Evolutionary conservation across 2,113 vertebrate genomes (phyloP), one percentile per base, ranked within the genome.

Genomic region (Lasiurus cinereus): DNA sequence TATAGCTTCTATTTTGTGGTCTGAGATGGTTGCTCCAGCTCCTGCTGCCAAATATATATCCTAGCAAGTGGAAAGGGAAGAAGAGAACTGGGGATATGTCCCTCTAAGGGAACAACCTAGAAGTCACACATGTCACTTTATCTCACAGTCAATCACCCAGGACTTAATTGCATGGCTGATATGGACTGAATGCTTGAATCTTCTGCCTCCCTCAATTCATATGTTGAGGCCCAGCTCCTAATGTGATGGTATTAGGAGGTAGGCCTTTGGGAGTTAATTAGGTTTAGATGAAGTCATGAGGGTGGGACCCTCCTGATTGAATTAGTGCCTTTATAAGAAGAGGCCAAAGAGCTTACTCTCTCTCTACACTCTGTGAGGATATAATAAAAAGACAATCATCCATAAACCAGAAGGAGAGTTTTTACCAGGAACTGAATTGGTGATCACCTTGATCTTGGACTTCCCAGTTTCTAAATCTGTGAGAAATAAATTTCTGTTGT

Each of bases 401-500:
- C 21, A 56, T 56, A 91, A 50, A 67, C 24, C 36, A 43, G 88
- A 36, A 59, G 59, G 52, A 94, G 72, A 1, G 18, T 36, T 27
- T 46, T 83, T 4, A 27, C 2, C 48, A 78, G 39, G 43, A 64
- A 54, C 24, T 3, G 5, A 77, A 36, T 9, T 43, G 19, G 69
- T 33, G 24, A 76, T 24, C 3, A 70, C 8, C 43, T 94, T 73
- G 24, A 73, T 74, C 21, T 88, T 43, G 62, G 46, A 31, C 64
- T 83, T 93, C 24, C 19, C 19, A 83, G 22, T 52, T 24, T 78
- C 29, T 22, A 46, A 48, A 92, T 72, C 24, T 27, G 12, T 66
- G 46, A 87, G 54, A 84, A 64, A 59, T 7, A 83, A 16, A 59
- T 90, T 86, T 80, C 85, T 93, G 15, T 54, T 48, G 31, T 72